Evolutionary conservation across 2,113 vertebrate species (phyloP).

Genomic region (Balaeniceps rex): DNA sequence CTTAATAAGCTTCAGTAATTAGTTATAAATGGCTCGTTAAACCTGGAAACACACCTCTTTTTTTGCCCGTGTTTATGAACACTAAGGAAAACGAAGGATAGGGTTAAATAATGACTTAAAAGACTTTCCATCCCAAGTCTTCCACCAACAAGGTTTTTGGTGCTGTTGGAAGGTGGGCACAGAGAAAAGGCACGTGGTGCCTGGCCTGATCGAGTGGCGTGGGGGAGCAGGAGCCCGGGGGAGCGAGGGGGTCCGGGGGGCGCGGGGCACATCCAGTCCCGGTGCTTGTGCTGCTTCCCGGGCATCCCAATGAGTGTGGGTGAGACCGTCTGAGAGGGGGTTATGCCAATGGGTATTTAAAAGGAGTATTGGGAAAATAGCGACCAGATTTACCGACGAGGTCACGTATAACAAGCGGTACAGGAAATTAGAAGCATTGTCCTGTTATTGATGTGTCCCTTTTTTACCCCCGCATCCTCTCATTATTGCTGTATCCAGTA

Average conservation of each 20-base stretch:
- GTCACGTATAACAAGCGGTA: background rate
- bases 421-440: slow-evolving; percentile 31
- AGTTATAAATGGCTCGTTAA: slow-evolving; percentile 63
- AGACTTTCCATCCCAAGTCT: background rate
- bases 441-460: slow-evolving; percentile 4
- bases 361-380: background rate
- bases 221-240: too few species aligned
- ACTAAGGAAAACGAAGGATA: background rate
- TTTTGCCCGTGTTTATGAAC: background rate
- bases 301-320: accelerated
- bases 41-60: slow-evolving; percentile 19
- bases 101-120: slow-evolving; percentile 14
- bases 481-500: background rate
- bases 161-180: background rate
- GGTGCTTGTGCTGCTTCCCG: background rate
- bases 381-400: background rate
- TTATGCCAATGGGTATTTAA: background rate
- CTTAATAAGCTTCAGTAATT: slow-evolving; percentile 70
- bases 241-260: accelerated
- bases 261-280: accelerated
- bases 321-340: background rate
- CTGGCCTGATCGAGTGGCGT: accelerated
- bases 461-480: slow-evolving; percentile 17
- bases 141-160: background rate
- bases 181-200: background rate